phyloP scores from a whole-genome alignment of 2,888 invertebrate species.

The Leucozona laternaria region DNA sequence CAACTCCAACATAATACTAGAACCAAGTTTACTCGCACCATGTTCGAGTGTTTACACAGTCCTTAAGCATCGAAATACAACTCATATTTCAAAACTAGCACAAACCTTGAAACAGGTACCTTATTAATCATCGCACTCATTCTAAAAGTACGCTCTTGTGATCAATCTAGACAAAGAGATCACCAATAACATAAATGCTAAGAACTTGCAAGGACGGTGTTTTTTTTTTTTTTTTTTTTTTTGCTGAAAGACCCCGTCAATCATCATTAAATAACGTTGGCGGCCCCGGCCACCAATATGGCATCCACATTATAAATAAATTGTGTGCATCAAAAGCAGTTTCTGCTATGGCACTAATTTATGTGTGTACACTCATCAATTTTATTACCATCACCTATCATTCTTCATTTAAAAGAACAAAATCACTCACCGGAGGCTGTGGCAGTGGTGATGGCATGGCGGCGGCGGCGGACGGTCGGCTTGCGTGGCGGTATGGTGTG shows the following conservation, averaged over 20 bases:
- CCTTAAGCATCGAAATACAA: no score
- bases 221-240: not conserved
- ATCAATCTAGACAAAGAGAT: not conserved
- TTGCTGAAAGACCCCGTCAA: conserved; percentile 67
- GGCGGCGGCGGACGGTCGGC: not conserved
- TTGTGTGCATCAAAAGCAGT: conserved; percentile 67
- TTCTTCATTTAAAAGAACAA: conserved; percentile 74
- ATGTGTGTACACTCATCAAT: conserved; percentile 76
- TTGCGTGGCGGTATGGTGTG: not conserved
- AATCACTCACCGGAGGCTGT: conserved; percentile 72
- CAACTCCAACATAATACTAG: no score
- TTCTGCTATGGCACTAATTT: conserved; percentile 68
- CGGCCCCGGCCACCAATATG: conserved; percentile 72
- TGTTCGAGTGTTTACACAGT: no score
- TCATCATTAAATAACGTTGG: conserved; percentile 74
- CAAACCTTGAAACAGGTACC: no score
- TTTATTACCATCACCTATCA: conserved; percentile 76
- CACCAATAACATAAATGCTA: not conserved
- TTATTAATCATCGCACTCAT: not conserved
- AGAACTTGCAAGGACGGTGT: conserved; percentile 12
- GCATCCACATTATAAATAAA: conserved; percentile 66
- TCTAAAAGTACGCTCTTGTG: not conserved
- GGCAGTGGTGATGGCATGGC: not conserved
- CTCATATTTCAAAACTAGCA: no score
- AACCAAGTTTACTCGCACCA: no score